Base-by-base conservation (phyloP, 2,888 invertebrate genomes). In the Seira musarum region DNA sequence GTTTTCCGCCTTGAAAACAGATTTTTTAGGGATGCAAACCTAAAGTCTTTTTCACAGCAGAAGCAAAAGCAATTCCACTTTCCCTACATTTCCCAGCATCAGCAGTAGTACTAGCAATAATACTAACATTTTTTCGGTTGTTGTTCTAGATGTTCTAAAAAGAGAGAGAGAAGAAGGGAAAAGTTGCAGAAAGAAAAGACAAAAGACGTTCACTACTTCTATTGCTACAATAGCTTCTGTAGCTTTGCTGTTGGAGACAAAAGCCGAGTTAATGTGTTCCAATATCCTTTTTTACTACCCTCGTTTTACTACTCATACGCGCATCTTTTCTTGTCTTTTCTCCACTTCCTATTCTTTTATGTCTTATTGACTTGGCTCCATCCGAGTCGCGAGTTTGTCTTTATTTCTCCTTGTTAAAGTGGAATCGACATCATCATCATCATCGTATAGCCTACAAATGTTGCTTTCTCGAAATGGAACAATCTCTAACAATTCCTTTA, bases 191-290 rank as follows among this genome's bases (percentile, higher is more conserved):
- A n/a, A n/a, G n/a, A n/a, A 30, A 30, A 30, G 30, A 30, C 30
- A 30, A 30, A 30, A 30, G 30, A 30, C 30, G 30, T 8, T 30
- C n/a, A 8, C 30, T 30, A 30, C 30, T 30, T n/a, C n/a, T n/a
- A n/a, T n/a, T 30, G 30, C 30, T 30, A 30, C 30, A 5, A 2
- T 8, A 30, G 3, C 8, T 8, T 57, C 30, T 19, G n/a, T 13
- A 68, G 46, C 15, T 66, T 24, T 15, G 57, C 30, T 30, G 60
- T 57, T 60, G 75, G 75, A 67, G 67, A 75, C 75, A 75, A 75
- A 75, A 75, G 75, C 75, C 77, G 74, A 74, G 74, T 74, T 80
- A 80, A 80, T 80, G 80, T 74, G 80, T 66, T 80, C 71, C 80
- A 80, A 80, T 80, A 74, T 74, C 74, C 80, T 70, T 80, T 30